Evolutionary conservation across 2,888 invertebrate genomes (phyloP), one percentile per base, ranked within the genome.

Genomic region (Melanargia galathea): DNA sequence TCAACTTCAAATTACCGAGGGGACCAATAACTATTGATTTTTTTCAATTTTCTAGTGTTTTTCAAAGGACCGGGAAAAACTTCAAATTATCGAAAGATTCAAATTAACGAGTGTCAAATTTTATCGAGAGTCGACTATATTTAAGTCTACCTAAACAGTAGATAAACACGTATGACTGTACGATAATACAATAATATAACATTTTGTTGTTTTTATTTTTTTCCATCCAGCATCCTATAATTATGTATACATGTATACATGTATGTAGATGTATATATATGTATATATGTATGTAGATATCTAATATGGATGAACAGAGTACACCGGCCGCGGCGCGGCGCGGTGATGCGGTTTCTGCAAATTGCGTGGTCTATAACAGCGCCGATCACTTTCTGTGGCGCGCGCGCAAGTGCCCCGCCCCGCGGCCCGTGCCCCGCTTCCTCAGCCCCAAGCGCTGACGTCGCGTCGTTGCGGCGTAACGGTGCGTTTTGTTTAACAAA

Each of bases 401-500:
- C 74, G 71, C 71, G 77, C 76, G 76, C 80, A 77, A 75, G 78
- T 76, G 75, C 70, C 71, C 71, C 56, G 65, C 68, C 60, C 68
- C 66, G 66, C 68, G 49, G 51, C 45, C 65, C 43, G 46, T 13
- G 57, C 55, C 51, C 60, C 63, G 48, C 54, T 33, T 13, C 35
- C 60, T 62, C 63, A 64, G 60, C 63, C 64, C 63, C 64, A 46
- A 64, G 60, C 69, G 54, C 58, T 61, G 63, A 57, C 65, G 66
- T 62, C 68, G 63, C 64, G 46, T 49, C 70, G 64, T 68, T 60
- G 65, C 63, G 33, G 66, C 57, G 66, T 81, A 83, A 83, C 82
- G 79, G 84, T 82, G 75, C 66, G 79, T 81, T 82, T 83, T 80
- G 78, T 84, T 77, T 65, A 76, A 71, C 73, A 77, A 79, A 80